phyloP scores from a whole-genome alignment of 2,888 invertebrate genomes.

The Dichetophora obliterata region DNA sequence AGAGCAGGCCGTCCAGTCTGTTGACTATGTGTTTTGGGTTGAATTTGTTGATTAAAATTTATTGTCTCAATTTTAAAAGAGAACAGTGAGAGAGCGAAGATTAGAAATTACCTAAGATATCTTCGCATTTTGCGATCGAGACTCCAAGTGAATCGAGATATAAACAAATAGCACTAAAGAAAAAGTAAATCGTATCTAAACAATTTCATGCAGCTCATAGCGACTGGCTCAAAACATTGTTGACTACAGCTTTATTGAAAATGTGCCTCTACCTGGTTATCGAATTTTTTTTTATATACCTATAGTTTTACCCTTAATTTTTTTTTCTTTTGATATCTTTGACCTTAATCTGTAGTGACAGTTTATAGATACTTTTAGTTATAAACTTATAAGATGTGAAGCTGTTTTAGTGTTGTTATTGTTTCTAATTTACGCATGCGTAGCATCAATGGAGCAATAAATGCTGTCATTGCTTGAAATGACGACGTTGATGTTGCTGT shows the following conservation, averaged over 20 bases:
- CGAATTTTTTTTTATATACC: neutral
- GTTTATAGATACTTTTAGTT: slow-evolving; percentile 43
- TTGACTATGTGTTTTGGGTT: neutral
- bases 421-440: slow-evolving; percentile 48
- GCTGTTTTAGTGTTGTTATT: slow-evolving; percentile 43
- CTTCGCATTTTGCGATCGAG: too few species aligned
- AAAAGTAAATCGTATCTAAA: neutral
- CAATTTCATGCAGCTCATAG: neutral
- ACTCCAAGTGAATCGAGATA: too few species aligned
- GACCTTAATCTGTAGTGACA: slow-evolving; percentile 64
- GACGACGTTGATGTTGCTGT: neutral
- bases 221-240: too few species aligned
- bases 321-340: slow-evolving; percentile 54
- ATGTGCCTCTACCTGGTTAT: neutral
- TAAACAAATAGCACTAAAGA: too few species aligned
- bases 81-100: too few species aligned
- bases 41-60: too few species aligned
- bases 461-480: neutral
- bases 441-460: slow-evolving; percentile 13
- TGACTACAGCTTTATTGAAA: neutral
- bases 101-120: too few species aligned
- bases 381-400: slow-evolving; percentile 49
- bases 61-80: too few species aligned
- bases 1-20: neutral
- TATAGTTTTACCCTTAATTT: slow-evolving; percentile 23